phyloP scores from a whole-genome alignment of 1,140 invertebrate genomes.

The Papilio polyxenes region DNA sequence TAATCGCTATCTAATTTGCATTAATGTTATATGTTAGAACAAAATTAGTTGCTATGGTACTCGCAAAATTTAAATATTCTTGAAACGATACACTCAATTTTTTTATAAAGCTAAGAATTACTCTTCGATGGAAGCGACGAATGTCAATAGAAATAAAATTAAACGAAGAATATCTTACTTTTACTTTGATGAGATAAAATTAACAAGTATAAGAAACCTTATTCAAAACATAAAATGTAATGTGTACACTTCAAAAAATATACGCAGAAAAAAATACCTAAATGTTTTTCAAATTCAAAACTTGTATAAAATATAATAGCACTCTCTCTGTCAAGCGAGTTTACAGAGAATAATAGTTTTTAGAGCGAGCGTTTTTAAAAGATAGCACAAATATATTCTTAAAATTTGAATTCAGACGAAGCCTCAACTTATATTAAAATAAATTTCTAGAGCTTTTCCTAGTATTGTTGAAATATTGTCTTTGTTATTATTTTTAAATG shows the following conservation, averaged over 20 bases:
- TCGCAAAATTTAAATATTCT: too few relatives aligned
- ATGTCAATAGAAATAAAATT: not conserved
- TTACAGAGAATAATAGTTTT: constrained; percentile 7
- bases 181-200: not conserved
- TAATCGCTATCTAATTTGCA: too few relatives aligned
- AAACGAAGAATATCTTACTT: not conserved
- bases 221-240: too few relatives aligned
- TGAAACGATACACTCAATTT: not conserved
- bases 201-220: not conserved
- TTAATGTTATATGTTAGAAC: too few relatives aligned
- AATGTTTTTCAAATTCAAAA: not conserved
- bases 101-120: not conserved
- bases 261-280: not conserved
- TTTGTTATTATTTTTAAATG: not conserved
- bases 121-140: not conserved
- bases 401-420: constrained; percentile 16
- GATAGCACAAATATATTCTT: constrained; percentile 20
- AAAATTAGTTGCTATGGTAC: too few relatives aligned
- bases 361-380: constrained; percentile 10
- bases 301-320: constrained; percentile 7
- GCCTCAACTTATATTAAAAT: constrained; percentile 7
- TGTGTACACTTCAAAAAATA: not conserved
- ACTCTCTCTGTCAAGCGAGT: constrained; percentile 4
- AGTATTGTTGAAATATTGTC: not conserved
- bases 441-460: not conserved